phyloP scores from a whole-genome alignment of 2,113 vertebrate genomes.

The Arvicanthis niloticus region DNA sequence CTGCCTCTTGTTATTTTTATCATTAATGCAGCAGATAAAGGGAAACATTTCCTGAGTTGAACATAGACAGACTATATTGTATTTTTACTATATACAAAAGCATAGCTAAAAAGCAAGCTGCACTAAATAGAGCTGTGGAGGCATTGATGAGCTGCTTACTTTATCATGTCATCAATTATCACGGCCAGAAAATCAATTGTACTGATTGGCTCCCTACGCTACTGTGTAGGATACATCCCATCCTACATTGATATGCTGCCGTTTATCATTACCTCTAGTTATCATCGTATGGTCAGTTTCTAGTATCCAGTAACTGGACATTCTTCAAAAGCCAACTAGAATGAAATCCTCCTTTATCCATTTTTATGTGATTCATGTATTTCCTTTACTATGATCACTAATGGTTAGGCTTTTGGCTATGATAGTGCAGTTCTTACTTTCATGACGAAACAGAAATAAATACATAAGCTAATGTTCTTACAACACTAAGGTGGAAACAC shows the following conservation, averaged over 20 bases:
- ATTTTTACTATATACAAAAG: constrained; percentile 17
- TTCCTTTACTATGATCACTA: constrained; percentile 28
- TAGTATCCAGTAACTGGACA: constrained; percentile 10
- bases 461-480: background rate
- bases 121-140: background rate
- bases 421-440: background rate
- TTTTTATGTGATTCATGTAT: background rate
- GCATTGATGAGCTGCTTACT: constrained; percentile 57
- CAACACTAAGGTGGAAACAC: background rate
- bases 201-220: constrained; percentile 50
- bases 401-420: background rate
- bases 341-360: background rate
- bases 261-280: constrained; percentile 57
- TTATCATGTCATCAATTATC: constrained; percentile 69
- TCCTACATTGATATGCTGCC: constrained; percentile 12
- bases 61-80: background rate
- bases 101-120: constrained; percentile 27
- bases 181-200: constrained; percentile 63
- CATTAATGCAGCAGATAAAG: background rate
- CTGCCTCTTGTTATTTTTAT: background rate
- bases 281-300: constrained; percentile 13
- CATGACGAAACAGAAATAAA: constrained; percentile 30
- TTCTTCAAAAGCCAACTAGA: constrained; percentile 50
- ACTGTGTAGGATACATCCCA: constrained; percentile 33
- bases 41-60: background rate